Conservation (phyloP, 1,140 invertebrate species). For the Ruditapes philippinarum region DNA sequence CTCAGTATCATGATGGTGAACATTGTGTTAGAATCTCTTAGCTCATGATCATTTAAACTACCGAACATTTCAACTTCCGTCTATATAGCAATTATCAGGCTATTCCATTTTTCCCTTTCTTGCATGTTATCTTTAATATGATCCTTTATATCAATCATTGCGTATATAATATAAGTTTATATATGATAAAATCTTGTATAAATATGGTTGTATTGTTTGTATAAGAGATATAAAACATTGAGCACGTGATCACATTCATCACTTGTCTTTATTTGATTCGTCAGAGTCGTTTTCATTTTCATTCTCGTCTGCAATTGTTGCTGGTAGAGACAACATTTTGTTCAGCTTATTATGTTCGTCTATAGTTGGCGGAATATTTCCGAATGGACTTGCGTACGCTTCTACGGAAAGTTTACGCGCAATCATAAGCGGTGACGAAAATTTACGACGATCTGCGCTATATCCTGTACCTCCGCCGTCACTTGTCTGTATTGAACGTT, state of each 20-base stretch:
- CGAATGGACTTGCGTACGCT: conserved; percentile 32
- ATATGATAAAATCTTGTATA: not conserved
- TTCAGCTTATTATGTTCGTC: conserved; percentile 61
- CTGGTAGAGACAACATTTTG: conserved; percentile 56
- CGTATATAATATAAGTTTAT: not conserved
- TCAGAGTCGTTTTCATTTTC: conserved; percentile 34
- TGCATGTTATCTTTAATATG: too few relatives aligned
- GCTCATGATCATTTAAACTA: too few relatives aligned
- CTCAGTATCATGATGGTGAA: too few relatives aligned
- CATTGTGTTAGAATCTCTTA: too few relatives aligned
- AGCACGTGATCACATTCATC: not conserved
- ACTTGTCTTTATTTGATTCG: not conserved
- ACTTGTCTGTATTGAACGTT: conserved; percentile 24
- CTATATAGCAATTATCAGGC: too few relatives aligned
- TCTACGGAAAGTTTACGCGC: conserved; percentile 14
- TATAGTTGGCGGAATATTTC: not conserved
- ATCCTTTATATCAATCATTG: not conserved
- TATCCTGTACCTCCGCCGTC: not conserved
- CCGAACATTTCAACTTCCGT: too few relatives aligned
- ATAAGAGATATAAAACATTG: conserved; percentile 11
- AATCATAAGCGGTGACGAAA: conserved; percentile 38
- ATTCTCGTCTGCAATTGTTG: conserved; percentile 54
- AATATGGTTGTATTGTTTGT: not conserved
- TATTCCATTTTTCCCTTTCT: too few relatives aligned
- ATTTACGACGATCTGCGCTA: conserved; percentile 18